These are phyloP conservation scores for Molossus molossus DNA, from an alignment of 2,797 vertebrate species.

Conservation along the genomic window DNA sequence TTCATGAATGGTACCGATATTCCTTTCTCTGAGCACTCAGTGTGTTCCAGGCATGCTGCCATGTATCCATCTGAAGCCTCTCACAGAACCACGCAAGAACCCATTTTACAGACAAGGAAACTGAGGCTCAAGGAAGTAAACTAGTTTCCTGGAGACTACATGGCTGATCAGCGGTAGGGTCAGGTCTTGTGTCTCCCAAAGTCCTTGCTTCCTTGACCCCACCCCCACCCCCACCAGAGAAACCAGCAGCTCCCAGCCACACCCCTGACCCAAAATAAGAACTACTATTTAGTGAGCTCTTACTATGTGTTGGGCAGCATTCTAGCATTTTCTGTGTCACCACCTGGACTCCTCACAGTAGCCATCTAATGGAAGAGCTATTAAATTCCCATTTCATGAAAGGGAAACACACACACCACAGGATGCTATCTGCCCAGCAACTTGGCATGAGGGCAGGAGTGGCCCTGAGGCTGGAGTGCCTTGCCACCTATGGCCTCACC, in stretches of 20 bases:
- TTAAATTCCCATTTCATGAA: neutral
- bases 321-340: neutral
- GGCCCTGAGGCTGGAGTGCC: neutral
- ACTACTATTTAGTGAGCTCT: neutral
- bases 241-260: neutral
- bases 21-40: neutral
- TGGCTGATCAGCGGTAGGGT: neutral
- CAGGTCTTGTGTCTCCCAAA: neutral
- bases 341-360: neutral
- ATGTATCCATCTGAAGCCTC: neutral
- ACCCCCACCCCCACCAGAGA: neutral
- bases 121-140: neutral
- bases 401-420: neutral
- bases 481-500: neutral
- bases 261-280: neutral
- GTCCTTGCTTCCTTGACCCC: neutral
- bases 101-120: conserved; percentile 24
- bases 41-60: neutral
- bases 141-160: neutral
- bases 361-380: neutral
- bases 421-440: neutral
- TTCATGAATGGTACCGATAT: neutral
- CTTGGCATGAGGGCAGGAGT: neutral
- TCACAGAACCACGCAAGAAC: neutral
- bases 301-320: neutral